phyloP scores from a whole-genome alignment of 1,140 invertebrate genomes.

The Rhagoletis zephyria region DNA sequence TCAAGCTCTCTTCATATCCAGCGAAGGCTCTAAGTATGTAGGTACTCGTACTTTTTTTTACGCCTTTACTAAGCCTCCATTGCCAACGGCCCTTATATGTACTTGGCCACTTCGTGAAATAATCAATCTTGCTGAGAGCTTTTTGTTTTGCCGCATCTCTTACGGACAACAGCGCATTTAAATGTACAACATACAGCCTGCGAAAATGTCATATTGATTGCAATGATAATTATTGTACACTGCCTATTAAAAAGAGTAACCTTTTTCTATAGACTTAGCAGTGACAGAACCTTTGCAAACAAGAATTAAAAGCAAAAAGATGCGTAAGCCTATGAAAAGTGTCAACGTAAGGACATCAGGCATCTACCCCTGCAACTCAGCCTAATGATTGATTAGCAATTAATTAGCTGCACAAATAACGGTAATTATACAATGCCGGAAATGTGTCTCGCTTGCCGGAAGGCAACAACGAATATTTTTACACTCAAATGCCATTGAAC shows the following conservation, averaged over 20 bases:
- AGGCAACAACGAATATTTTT: conserved; percentile 23
- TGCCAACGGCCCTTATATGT: not conserved
- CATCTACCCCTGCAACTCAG: not conserved
- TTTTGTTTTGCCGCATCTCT: not conserved
- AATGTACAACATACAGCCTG: conserved; percentile 36
- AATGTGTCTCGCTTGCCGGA: conserved; percentile 50
- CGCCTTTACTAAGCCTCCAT: not conserved
- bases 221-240: conserved; percentile 49
- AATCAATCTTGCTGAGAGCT: conserved; percentile 49
- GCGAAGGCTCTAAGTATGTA: too few relatives aligned
- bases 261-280: not conserved
- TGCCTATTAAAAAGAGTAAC: conserved; percentile 11
- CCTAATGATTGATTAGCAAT: conserved; percentile 57
- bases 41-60: not conserved
- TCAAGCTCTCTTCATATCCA: not conserved
- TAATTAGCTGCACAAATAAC: conserved; percentile 55
- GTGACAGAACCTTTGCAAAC: not conserved
- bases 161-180: conserved; percentile 2
- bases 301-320: not conserved
- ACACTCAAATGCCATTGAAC: conserved; percentile 42
- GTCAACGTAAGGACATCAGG: not conserved
- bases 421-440: conserved; percentile 51
- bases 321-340: not conserved
- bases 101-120: not conserved
- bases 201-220: conserved; percentile 45